phyloP scores from a whole-genome alignment of 2,113 vertebrate genomes.

The Emydura subglobosa region DNA sequence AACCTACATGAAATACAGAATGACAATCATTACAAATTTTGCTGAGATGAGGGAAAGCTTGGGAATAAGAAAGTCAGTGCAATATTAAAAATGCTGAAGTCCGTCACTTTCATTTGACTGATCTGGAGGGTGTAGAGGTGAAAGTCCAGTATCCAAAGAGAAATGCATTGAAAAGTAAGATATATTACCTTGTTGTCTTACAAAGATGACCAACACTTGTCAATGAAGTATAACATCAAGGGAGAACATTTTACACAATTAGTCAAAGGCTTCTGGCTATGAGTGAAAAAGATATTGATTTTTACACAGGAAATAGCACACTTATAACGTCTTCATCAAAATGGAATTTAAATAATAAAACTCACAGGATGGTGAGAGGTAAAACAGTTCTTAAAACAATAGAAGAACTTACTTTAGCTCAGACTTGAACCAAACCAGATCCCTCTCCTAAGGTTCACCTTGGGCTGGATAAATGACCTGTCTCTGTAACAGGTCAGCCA shows the following conservation, averaged over 20 bases:
- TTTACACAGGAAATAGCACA: background rate
- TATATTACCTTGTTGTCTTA: accelerated
- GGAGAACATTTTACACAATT: background rate
- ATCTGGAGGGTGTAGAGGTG: background rate
- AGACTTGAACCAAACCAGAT: background rate
- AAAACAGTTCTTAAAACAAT: background rate
- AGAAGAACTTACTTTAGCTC: background rate
- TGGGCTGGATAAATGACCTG: background rate
- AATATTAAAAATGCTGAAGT: background rate
- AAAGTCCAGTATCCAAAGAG: background rate
- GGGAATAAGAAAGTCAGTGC: background rate
- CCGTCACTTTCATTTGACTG: accelerated
- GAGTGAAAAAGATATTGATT: background rate
- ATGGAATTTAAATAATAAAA: background rate
- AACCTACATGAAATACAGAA: background rate
- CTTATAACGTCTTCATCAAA: accelerated
- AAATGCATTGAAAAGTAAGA: accelerated
- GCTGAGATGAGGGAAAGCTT: slow-evolving; percentile 23
- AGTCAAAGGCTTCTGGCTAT: background rate
- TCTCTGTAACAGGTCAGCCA: background rate
- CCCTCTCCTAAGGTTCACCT: background rate
- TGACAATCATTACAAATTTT: background rate
- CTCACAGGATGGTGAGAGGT: accelerated
- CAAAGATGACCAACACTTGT: background rate
- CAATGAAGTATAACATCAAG: background rate